These are phyloP conservation scores for Coregonus clupeaformis DNA, from an alignment of 2,113 vertebrate species.

Conservation along the genomic window DNA sequence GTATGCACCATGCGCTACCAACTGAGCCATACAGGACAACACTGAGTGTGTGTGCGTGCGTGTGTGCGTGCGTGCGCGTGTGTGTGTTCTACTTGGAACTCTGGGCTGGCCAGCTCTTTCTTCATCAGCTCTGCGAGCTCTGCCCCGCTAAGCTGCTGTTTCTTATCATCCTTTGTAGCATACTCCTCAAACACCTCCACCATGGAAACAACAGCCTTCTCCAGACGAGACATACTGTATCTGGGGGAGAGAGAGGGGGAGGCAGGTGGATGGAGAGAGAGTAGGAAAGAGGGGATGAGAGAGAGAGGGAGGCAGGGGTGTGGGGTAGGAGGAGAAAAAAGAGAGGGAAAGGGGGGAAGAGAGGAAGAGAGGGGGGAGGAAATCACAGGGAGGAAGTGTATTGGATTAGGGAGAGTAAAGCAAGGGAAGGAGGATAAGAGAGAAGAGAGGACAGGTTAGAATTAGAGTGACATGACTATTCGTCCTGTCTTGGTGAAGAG, in stretches of 20 bases:
- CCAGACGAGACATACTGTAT: slow-evolving; percentile 66
- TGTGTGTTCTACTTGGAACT: slow-evolving; percentile 59
- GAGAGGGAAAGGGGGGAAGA: background rate
- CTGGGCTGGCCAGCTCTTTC: slow-evolving; percentile 50
- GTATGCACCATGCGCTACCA: too few relatives aligned
- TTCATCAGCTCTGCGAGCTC: slow-evolving; percentile 60
- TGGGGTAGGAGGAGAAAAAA: background rate
- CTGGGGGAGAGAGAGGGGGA: background rate
- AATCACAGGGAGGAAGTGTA: too few relatives aligned
- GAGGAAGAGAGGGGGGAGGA: background rate
- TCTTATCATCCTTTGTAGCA: slow-evolving; percentile 48
- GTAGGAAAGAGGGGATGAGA: background rate
- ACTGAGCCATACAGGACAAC: too few relatives aligned
- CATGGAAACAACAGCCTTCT: slow-evolving; percentile 55
- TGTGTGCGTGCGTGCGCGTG: too few relatives aligned
- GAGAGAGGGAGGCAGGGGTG: background rate
- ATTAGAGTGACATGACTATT: background rate
- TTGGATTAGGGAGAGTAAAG: too few relatives aligned
- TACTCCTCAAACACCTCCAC: slow-evolving; percentile 69
- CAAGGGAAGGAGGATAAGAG: background rate
- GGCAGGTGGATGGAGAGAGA: background rate
- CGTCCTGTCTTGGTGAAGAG: background rate
- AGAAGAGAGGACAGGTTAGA: background rate
- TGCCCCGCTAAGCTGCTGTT: slow-evolving; percentile 43
- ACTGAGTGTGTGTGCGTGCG: too few relatives aligned